A percentile compares a stretch with the other conserved stretches of the same genome.
phyloP scores from a whole-genome alignment of 2,888 invertebrate genomes.

The Chloroclystis v-ata region DNA sequence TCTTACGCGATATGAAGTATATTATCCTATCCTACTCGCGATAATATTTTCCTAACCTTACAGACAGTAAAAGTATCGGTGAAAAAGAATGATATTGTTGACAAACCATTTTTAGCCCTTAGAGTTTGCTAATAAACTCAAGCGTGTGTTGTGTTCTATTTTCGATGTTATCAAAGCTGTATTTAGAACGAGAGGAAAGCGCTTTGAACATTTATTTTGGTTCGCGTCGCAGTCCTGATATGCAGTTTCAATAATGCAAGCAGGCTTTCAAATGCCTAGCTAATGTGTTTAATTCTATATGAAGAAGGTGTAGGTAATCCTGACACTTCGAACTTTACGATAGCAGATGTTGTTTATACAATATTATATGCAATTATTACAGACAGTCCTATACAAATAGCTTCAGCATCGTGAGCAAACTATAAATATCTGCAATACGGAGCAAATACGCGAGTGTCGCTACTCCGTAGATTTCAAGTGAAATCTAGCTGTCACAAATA shows the following conservation, averaged over 20 bases:
- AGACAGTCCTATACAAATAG: slow-evolving; percentile 14
- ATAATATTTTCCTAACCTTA: no score
- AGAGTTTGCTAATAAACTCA: slow-evolving; percentile 13
- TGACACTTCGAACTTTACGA: not conserved
- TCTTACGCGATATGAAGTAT: no score
- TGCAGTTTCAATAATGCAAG: slow-evolving; percentile 6
- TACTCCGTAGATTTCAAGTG: slow-evolving; percentile 4
- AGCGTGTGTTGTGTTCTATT: slow-evolving; percentile 13
- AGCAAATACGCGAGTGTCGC: slow-evolving; percentile 6
- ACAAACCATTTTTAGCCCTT: slow-evolving; percentile 13
- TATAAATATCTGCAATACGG: slow-evolving; percentile 21
- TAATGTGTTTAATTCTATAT: not conserved
- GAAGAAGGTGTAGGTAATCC: slow-evolving; percentile 6
- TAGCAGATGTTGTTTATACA: slow-evolving; percentile 6
- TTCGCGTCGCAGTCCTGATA: slow-evolving; percentile 13
- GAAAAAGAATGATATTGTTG: no score
- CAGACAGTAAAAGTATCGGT: no score
- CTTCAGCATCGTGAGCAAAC: slow-evolving; percentile 11
- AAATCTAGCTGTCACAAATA: not conserved
- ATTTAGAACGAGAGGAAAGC: slow-evolving; percentile 13
- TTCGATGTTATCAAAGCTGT: slow-evolving; percentile 19
- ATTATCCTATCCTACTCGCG: no score
- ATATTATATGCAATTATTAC: slow-evolving; percentile 13
- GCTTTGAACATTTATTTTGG: not conserved
- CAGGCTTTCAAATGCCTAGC: slow-evolving; percentile 9